Evolutionary conservation across 2,113 vertebrate species (phyloP).

Genomic region (Cranoglanis bouderius): DNA sequence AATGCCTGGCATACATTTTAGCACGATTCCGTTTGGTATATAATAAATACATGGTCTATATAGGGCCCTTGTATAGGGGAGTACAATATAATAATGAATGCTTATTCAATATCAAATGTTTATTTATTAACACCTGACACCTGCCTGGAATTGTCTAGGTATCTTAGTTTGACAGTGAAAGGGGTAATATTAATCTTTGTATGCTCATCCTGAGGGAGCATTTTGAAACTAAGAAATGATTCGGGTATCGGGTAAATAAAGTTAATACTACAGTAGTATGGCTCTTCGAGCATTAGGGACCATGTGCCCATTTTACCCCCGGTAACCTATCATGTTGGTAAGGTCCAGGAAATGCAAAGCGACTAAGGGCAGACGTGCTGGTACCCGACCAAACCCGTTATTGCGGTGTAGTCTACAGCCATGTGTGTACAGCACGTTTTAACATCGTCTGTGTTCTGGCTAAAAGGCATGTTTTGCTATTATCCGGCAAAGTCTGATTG

Average conservation of each 20-base stretch:
- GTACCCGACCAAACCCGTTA: neutral
- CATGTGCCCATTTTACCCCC: neutral
- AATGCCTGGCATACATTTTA: neutral
- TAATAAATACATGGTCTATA: neutral
- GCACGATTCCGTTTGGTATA: neutral
- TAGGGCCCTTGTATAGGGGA: neutral
- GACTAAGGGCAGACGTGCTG: neutral
- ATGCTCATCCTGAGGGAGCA: neutral
- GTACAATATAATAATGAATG: neutral
- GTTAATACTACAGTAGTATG: neutral
- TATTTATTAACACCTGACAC: neutral
- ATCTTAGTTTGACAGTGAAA: neutral
- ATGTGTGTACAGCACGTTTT: no score
- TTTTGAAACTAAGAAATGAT: neutral
- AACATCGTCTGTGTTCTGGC: neutral
- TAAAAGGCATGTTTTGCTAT: neutral
- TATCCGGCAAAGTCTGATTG: no score
- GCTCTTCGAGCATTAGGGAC: neutral
- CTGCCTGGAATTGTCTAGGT: neutral
- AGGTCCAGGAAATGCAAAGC: neutral
- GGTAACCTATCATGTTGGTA: neutral
- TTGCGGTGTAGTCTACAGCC: neutral
- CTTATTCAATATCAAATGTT: neutral
- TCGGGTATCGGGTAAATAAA: neutral
- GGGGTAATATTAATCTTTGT: neutral